phyloP scores from a whole-genome alignment of 2,888 invertebrate species.

The Aromia moschata region DNA sequence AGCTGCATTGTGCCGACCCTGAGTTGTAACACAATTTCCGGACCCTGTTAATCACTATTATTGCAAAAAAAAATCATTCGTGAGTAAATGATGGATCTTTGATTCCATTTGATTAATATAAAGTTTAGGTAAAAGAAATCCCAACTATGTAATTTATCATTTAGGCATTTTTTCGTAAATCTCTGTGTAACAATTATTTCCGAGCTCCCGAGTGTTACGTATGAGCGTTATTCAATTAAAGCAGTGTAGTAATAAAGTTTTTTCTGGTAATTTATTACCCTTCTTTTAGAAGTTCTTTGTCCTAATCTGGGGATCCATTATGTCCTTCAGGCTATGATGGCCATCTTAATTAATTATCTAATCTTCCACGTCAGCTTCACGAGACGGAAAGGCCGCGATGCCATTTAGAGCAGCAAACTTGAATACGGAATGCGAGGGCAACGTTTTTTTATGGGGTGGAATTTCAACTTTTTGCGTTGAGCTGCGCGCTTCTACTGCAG shows the following conservation, averaged over 20 bases:
- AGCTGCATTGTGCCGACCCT: no score
- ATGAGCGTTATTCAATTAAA: constrained; percentile 1
- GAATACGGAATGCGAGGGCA: not conserved
- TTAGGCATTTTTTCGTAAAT: no score
- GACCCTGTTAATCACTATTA: no score
- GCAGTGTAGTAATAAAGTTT: not conserved
- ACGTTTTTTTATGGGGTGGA: not conserved
- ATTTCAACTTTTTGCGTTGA: not conserved
- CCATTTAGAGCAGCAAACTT: not conserved
- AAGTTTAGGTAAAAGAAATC: no score
- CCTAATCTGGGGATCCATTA: not conserved
- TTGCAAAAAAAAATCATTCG: no score
- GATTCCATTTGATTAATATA: no score
- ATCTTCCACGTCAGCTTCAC: constrained; percentile 1
- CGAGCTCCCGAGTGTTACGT: no score
- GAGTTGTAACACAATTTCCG: no score
- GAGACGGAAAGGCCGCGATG: not conserved
- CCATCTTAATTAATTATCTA: constrained; percentile 4
- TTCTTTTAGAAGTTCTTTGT: not conserved
- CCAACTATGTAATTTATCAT: no score
- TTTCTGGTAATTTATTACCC: constrained; percentile 2
- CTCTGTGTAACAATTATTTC: no score
- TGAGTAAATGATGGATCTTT: no score
- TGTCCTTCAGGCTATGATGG: not conserved
- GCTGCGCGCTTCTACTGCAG: not conserved